Base-by-base conservation (phyloP, 2,888 invertebrate genomes). In the Tupiocoris notatus region DNA sequence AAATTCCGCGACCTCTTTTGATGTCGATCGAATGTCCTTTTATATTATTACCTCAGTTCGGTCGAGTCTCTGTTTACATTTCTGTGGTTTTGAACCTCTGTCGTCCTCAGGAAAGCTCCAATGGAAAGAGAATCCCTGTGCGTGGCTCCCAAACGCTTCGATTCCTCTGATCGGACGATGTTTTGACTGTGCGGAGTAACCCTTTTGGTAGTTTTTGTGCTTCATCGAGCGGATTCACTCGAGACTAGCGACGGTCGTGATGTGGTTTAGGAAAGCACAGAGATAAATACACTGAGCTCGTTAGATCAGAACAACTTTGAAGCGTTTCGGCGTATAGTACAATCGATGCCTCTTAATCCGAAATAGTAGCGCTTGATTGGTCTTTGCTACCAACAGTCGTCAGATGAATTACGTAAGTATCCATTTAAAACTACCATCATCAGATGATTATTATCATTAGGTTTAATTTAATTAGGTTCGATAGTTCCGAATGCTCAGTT, bases 41-140 rank as follows among this genome's bases (percentile, higher is more conserved):
- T 68, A 68, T n/a, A 21, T 68, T 39, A 68, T 68, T 68, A 68
- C 68, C 68, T 21, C 17, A 12, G n/a, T 25, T 21, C 39, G 65
- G 57, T 17, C 57, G 59, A 3, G 59, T n/a, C 20, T 9, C 7
- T 68, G 68, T 68, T 68, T 68, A 68, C 68, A 58, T 68, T 68
- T 68, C 68, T 58, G 56, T 68, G 68, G 68, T 68, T 68, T 68
- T 56, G 68, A 68, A 68, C 25, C 68, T 57, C 68, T 22, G 68
- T 68, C 58, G 24, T 17, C 54, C 68, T 39, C 39, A 12, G 39
- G 3, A 7, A 12, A 39, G 39, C 39, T 3, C 6, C 3, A 39
- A 39, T 7, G 39, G 39, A 39, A 3, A 12, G 39, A 39, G 39
- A 39, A n/a, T 66, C 66, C 66, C 21, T 56, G 66, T 54, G 39